Evolutionary conservation across 2,888 invertebrate genomes (phyloP).

Genomic region (Melanostoma scalare): DNA sequence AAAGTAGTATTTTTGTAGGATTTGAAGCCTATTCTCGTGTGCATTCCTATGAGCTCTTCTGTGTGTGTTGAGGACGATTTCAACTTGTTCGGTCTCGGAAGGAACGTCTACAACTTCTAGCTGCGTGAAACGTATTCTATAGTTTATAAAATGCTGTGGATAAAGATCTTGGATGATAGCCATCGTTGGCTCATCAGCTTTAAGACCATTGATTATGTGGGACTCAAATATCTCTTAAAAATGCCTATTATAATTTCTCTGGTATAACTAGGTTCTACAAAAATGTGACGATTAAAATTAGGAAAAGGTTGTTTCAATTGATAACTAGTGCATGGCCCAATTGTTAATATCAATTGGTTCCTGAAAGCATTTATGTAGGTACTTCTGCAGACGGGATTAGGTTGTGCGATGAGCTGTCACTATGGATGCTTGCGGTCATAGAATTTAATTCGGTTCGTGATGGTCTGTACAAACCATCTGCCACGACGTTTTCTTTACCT

Average conservation of each 20-base stretch:
- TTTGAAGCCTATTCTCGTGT: constrained; percentile 43
- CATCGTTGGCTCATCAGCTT: constrained; percentile 43
- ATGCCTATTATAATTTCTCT: constrained; percentile 13
- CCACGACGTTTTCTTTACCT: no score
- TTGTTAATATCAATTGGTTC: constrained; percentile 60
- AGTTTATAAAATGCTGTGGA: constrained; percentile 32
- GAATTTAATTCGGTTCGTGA: no score
- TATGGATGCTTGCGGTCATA: constrained; percentile 8
- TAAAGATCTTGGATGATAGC: constrained; percentile 36
- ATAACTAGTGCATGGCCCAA: constrained; percentile 34
- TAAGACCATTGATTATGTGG: constrained; percentile 40
- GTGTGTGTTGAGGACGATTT: constrained; percentile 43
- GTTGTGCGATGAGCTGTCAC: constrained; percentile 54
- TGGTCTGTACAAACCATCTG: no score
- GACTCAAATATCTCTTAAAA: constrained; percentile 47
- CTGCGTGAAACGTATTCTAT: constrained; percentile 56
- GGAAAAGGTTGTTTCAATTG: constrained; percentile 43
- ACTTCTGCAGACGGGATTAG: constrained; percentile 18
- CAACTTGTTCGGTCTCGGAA: constrained; percentile 39
- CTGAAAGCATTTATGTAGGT: constrained; percentile 67
- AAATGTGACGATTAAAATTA: constrained; percentile 31
- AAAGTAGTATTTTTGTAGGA: constrained; percentile 42
- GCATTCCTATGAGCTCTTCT: constrained; percentile 45
- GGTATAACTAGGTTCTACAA: constrained; percentile 23
- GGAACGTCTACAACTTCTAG: constrained; percentile 48